Base-by-base conservation (phyloP, 2,113 vertebrate species). In the Lanius ludovicianus region DNA sequence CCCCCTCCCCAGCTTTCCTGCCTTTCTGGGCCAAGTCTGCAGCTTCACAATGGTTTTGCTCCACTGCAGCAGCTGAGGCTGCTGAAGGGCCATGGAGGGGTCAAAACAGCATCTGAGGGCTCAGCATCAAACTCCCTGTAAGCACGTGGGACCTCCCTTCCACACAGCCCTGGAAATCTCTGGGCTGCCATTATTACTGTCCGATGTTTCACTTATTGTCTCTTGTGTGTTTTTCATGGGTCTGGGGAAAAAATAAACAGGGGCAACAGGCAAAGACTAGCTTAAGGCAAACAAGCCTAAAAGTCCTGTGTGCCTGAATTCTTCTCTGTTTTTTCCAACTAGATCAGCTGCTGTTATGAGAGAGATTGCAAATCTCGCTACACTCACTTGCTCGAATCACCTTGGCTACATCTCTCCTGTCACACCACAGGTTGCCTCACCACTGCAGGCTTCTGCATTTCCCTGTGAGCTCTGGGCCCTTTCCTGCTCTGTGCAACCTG, bases 1-100 rank as follows among this genome's bases (percentile, higher is more conserved):
- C 16, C 3, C 14, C 2, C 4, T 75, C 9, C 28, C 10, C 9
- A 2, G 10, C 15, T 76, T 35, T 82, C 37, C 85, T 83, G 41
- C 18, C 17, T 7, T 31, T 41, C 68, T 2, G 1, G 47, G 35
- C 30, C 27, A 18, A 24, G 5, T 21, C 15, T 70, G 71, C n/a
- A 49, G 44, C 33, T 70, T 47, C 1, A 0, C 0, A 2, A 3
- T 3, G 1, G 10, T n/a, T 83, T 84, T 64, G 41, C 37, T 16
- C 8, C 1, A 0, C 27, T 53, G 37, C 44, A 30, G 57, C 7
- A 18, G n/a, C 47, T 47, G 15, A 3, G 5, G 24, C 21, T 63
- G 60, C n/a, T 7, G 2, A 22, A 39, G 35, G 37, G 25, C 17
- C 52, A 15, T 4, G 1, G 15, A 2, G 2, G 33, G 46, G 53